Percentiles rank a stretch among this genome's conserved stretches.
These are phyloP conservation scores for Beroe ovata DNA, from an alignment of 37 sponge, comb jelly and placozoan genomes.

Conservation along the genomic window DNA sequence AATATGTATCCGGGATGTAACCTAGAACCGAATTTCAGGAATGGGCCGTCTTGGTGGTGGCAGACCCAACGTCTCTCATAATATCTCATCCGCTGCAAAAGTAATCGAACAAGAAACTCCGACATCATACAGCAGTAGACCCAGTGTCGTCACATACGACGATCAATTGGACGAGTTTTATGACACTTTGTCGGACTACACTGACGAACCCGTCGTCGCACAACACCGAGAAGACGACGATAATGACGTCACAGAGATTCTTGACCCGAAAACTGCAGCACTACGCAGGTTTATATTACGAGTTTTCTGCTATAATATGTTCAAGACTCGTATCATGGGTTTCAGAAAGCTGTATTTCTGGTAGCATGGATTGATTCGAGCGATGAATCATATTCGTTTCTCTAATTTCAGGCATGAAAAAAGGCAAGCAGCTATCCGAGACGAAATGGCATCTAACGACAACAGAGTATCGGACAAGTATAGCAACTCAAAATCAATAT, in stretches of 20 bases:
- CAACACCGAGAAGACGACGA: neutral
- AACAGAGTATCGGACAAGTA: slow-evolving; percentile 7
- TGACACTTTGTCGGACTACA: slow-evolving; percentile 27
- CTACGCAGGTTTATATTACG: neutral
- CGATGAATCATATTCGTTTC: neutral
- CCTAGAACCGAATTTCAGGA: too few species aligned
- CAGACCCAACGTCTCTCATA: slow-evolving; percentile 18
- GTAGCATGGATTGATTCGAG: neutral
- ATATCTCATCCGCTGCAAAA: neutral
- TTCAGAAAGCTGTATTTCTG: neutral
- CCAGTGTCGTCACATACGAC: neutral
- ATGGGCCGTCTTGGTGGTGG: slow-evolving; percentile 48
- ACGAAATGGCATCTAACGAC: neutral
- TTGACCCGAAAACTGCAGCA: slow-evolving; percentile 55
- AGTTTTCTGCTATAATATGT: too few species aligned
- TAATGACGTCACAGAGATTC: slow-evolving; percentile 20
- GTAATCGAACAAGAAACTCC: slow-evolving; percentile 43
- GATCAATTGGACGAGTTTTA: slow-evolving; percentile 30
- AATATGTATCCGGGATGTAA: too few species aligned
- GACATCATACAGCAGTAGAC: neutral
- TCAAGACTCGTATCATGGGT: too few species aligned
- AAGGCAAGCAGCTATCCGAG: neutral
- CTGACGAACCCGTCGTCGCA: neutral
- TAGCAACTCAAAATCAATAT: slow-evolving; percentile 1
- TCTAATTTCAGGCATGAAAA: slow-evolving; percentile 27